Evolutionary conservation across 30 jellyfish, hydroid and myxozoan genomes (phyloP), one percentile per base, ranked within the genome.

Genomic region (Hydra vulgaris): DNA sequence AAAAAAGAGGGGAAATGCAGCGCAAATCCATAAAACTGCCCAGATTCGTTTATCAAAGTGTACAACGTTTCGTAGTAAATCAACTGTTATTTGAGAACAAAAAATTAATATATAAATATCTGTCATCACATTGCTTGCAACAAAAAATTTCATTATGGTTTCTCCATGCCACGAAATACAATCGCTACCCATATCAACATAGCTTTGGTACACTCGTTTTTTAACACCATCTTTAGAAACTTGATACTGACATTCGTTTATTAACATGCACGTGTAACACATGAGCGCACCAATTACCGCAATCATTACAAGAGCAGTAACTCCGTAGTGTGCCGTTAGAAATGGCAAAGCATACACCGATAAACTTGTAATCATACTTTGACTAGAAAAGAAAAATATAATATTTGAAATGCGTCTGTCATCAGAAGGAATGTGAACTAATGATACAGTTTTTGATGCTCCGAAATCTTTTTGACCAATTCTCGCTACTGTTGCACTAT

Each of bases 341-440:
- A 82, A 87, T 40, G 95, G 95, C 78, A 87, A 66, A 15, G 94
- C 95, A 67, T 81, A 82, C 40, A 75, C 76, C 1, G 85, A 70
- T 17, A 82, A 71, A 23, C 94, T 88, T 15, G 90, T 89, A 7
- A 87, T 82, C 94, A 87, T 22, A 26, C 94, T 69, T 0, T 81
- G 79, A 1, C 24, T 66, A 40, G 74, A 81, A 83, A 87, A 71
- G 21, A 75, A 18, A 54, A 81, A 72, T 67, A 87, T 52, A 27
- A 82, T 7, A 7, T 88, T 82, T 22, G 94, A 73, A 15, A 94
- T 89, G 18, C 66, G 54, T 19, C 95, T 78, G 53, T 87, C 95
- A 19, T 19, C 19, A 52, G 94, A 81, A 17, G 83, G 88, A 7
- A 82, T 78, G 25, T 82, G 85, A 8, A 66, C 72, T 66, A 82